Evolutionary conservation across 1,140 invertebrate species (phyloP), one percentile per base, ranked within the genome.

Genomic region (Acyrthosiphon pisum): DNA sequence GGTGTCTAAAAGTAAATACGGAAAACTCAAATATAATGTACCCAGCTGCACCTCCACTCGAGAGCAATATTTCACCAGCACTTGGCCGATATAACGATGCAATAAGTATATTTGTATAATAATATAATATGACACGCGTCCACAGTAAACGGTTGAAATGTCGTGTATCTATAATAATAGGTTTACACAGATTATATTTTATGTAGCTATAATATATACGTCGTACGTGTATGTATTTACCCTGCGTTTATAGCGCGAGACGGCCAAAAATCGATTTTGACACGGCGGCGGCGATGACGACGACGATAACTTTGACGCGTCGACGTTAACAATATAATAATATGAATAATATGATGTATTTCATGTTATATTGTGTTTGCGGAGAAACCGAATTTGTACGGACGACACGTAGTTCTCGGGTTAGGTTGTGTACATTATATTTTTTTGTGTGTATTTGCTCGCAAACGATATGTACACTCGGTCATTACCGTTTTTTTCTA

Each of bases 151-250:
- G n/a, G 60, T 76, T n/a, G 60, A 76, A 76, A 76, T 76, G 60
- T 35, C 60, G 14, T n/a, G 30, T n/a, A n/a, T 76, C 30, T 76
- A n/a, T 76, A 76, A 76, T 76, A 76, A 76, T 76, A 76, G 30
- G 60, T 76, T 76, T 76, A 76, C 60, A 76, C 60, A 76, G 60
- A 76, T 76, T 76, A 76, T 76, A 76, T n/a, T 68, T n/a, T 68
- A n/a, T 76, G 14, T 76, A 20, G 9, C 26, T 35, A 76, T 68
- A n/a, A 68, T 76, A 76, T 76, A 14, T 23, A n/a, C 30, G 14
- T 6, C 14, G 60, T 76, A 76, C 30, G 60, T 76, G 60, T n/a
- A 14, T 20, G 60, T 76, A 76, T 76, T 76, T n/a, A 76, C 60
- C 60, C 60, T n/a, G 30, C 60, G 60, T 76, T 76, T 76, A 76